Evolutionary conservation across 1,140 invertebrate genomes (phyloP), one percentile per base, ranked within the genome.

Genomic region (Drosophila pectinifera): DNA sequence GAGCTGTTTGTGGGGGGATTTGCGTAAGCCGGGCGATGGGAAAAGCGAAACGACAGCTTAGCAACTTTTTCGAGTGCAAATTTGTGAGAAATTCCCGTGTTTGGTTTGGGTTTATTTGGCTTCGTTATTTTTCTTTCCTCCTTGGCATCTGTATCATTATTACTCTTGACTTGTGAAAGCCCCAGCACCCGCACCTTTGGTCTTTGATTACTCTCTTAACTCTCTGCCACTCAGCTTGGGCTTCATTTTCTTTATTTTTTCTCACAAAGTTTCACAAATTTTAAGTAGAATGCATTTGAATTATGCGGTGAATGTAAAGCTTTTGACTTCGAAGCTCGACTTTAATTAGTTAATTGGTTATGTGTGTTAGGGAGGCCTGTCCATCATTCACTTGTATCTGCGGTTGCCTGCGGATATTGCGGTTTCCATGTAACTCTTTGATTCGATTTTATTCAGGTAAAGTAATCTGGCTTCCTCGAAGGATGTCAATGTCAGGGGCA

Each of bases 1-100:
- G 64, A 57, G 65, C 65, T 56, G 67, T 20, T 69, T 75, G 59
- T 31, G 45, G 73, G 73, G 73, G 73, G 72, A 76, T 76, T 76
- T 76, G 26, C 51, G 65, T 57, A 57, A 57, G 72, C 41, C 73
- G 36, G 18, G 61, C 20, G 48, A 26, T 26, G 69, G 70, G 14
- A 36, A 73, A 73, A 73, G 24, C 46, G 69, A 28, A 70, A 63
- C 64, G 64, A 54, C 68, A 67, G 73, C 73, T 75, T 65, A 57
- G 73, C 73, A 76, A 75, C 73, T 76, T 76, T 72, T 76, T 46
- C 61, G 73, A 76, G 73, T 76, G 73, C 72, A 76, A 76, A 75
- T 76, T 76, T 76, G 73, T 67, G 53, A 46, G 34, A 54, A 53
- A 65, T 76, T 57, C 22, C 42, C 26, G 13, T 65, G 59, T 68